Evolutionary conservation across 2,113 vertebrate genomes (phyloP), one percentile per base, ranked within the genome.

Genomic region (Cyprinodon variegatus): DNA sequence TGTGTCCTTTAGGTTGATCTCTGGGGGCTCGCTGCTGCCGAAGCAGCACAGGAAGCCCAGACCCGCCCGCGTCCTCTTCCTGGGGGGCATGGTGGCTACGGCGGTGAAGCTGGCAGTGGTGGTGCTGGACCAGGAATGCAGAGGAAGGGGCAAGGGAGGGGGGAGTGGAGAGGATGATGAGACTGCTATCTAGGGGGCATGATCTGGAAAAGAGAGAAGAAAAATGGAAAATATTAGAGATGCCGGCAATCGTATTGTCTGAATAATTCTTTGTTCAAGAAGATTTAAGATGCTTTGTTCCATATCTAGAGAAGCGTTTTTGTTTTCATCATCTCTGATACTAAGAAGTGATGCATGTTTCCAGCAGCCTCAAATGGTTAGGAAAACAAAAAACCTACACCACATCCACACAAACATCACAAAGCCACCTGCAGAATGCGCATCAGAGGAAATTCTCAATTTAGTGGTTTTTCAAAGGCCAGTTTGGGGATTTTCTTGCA

Each of bases 31-130:
- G 0, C 90, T 97, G 87, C 96, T 95, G 76, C 96, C 95, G 0
- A 99, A 98, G 91, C 97, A 99, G 90, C 97, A 99, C 79, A 99
- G 93, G 93, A 99, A 97, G 78, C 97, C 96, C 94, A 98, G 85
- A 11, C 96, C 95, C 90, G 96, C 96, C 92, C 96, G 95, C 76
- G 95, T 96, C 93, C 98, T 95, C 94, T 99, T 99, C 87, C 97
- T 95, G 86, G 96, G 96, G 46, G 97, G 97, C 98, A 99, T 99
- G 91, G 83, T 93, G 94, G 93, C 92, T 73, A 61, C 11, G 76
- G 74, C 57, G 82, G 76, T 78, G 67, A 80, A 74, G 82, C 76
- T 70, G 81, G 84, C 81, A 77, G 82, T 86, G 82, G 72, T 68
- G 65, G 64, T 22, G 79, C 72, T 76, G 79, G 73, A 82, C 79